Evolutionary conservation across 2,888 invertebrate genomes (phyloP), one percentile per base, ranked within the genome.

Genomic region (Pyrrhia umbra): DNA sequence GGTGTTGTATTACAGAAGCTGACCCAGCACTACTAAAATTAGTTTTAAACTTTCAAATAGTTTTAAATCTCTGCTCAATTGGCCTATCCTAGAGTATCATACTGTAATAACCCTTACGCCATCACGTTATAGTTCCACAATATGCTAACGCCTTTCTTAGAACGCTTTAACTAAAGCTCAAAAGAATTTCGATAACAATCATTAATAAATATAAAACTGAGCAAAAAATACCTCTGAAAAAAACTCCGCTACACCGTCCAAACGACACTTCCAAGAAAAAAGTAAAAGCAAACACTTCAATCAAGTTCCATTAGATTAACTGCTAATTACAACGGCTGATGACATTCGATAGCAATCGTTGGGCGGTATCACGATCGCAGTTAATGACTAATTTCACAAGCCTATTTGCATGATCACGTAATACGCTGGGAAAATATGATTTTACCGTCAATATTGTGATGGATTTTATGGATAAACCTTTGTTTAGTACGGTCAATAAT

Each of bases 391-490:
- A 86, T 88, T 87, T 82, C 75, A 71, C 75, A 47, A 66, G 67
- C 74, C 81, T 68, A 86, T 85, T 86, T 83, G 76, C 84, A 84
- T 88, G 85, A 88, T 83, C 85, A 83, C 82, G 78, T 80, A 81
- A 86, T 70, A 74, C 57, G 71, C 51, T 67, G 60, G 80, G 51
- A 55, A 67, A 75, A 74, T 57, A 42, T 40, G 58, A 71, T 74
- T 68, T 63, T 62, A 62, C 42, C 47, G 30, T 43, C 42, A 74
- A 71, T 67, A 52, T 69, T 66, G 20, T 72, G 58, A 52, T 47
- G 67, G 68, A 54, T 54, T 55, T 55, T 34, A 34, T 25, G 30
- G 18, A 37, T 42, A n/a, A 15, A 21, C 5, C 23, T 15, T 13
- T 20, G 18, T 18, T 34, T 15, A 18, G 20, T 37, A 27, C 37